Base-by-base conservation (phyloP, 2,888 invertebrate species). In the Pimpla rufipes region DNA sequence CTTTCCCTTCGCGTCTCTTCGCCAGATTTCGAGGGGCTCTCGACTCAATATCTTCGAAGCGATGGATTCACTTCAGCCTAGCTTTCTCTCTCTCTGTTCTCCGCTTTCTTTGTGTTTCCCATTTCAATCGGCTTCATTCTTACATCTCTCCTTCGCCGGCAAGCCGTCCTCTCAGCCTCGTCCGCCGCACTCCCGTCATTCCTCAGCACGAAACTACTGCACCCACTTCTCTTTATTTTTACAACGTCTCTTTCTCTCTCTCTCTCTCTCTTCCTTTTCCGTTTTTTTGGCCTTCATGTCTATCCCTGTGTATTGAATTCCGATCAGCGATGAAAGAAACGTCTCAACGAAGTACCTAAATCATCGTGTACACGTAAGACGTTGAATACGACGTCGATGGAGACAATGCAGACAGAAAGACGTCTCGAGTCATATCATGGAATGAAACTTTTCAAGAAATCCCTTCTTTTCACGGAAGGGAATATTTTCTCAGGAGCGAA, bases 1-100 rank as follows among this genome's bases (percentile, higher is more conserved):
- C 23, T 23, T 55, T 55, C 55, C 55, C 55, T 55, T 55, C 10
- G 55, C 21, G 55, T 55, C 55, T 55, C 23, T 23, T 11, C 23
- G 55, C 13, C 55, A 55, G 23, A 55, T 55, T 55, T 55, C 55
- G 23, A 55, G 11, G 55, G 55, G 55, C 13, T 55, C 23, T 55
- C 55, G 55, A 55, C 55, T 55, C 55, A 23, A 55, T 55, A 55
- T 55, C 55, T 55, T 55, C 55, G 55, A 55, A 55, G 11, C 55
- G 55, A 55, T 55, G 11, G 55, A 55, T 55, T 55, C 59, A 59
- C 59, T 59, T 59, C 8, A 35, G 16, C 18, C 62, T 62, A 0
- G 18, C 40, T 62, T 37, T n/a, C 47, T n/a, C 47, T n/a, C 47
- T 47, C n/a, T 47, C 47, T 37, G 16, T 59, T 7, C 8, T 37